These are phyloP conservation scores for Eupsittula cactorum DNA, from an alignment of 2,113 vertebrate genomes.

Conservation along the genomic window DNA sequence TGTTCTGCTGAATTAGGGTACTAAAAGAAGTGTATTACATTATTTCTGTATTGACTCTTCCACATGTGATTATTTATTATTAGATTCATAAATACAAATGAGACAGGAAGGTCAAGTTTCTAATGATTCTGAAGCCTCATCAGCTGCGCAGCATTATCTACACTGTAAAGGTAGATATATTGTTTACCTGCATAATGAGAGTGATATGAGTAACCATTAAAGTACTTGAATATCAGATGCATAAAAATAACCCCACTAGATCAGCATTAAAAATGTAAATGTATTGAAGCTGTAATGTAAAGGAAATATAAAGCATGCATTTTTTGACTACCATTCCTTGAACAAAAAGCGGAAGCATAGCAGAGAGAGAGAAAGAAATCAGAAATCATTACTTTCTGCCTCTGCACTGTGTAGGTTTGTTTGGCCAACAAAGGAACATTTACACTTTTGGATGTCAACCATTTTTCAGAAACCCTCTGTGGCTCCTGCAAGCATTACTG, in stretches of 20 bases:
- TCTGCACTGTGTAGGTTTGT: not conserved
- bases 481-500: not conserved
- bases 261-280: not conserved
- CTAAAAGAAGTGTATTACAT: slow-evolving; percentile 1
- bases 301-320: not conserved
- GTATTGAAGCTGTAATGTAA: not conserved
- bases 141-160: not conserved
- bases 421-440: not conserved
- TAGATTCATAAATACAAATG: slow-evolving; percentile 7
- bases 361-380: not conserved
- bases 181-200: not conserved
- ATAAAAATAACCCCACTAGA: not conserved
- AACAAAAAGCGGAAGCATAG: not conserved
- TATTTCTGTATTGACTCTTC: slow-evolving; percentile 40
- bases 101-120: slow-evolving; percentile 31
- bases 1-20: slow-evolving; percentile 35
- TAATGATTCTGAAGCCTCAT: not conserved
- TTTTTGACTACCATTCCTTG: not conserved
- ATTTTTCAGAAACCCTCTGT: not conserved
- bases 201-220: not conserved
- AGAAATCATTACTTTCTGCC: not conserved
- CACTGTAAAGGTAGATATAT: not conserved
- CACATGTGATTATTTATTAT: slow-evolving; percentile 49
- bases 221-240: not conserved
- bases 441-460: not conserved